Percentiles rank a stretch among this genome's conserved stretches.
Evolutionary conservation across 1,140 invertebrate genomes (phyloP).

Genomic region (Steinernema feltiae): DNA sequence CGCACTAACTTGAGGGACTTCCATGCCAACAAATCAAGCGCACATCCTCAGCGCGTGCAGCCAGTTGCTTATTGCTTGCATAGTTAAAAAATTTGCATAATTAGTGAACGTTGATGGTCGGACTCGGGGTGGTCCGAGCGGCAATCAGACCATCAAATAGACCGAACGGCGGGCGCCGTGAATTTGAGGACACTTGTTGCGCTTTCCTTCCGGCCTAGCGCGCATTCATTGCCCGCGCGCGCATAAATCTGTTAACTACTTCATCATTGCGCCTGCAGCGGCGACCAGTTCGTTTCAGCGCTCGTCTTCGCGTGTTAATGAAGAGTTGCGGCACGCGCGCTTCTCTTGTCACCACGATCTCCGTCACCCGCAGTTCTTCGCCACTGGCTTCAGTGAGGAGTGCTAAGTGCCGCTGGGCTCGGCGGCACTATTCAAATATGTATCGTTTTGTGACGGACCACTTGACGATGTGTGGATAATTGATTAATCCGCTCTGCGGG

Average conservation of each 20-base stretch:
- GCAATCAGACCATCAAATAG: neutral
- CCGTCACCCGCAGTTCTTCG: neutral
- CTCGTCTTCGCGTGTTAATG: constrained; percentile 1
- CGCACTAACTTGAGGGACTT: too few relatives aligned
- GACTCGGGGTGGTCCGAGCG: neutral
- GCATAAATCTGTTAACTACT: constrained; percentile 14
- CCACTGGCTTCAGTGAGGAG: neutral
- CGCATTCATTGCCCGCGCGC: neutral
- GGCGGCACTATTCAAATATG: constrained; percentile 6
- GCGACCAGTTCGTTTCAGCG: neutral
- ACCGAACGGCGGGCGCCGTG: neutral
- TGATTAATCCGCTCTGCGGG: neutral
- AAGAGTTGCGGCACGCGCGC: neutral
- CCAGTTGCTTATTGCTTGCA: neutral
- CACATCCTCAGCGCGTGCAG: too few relatives aligned
- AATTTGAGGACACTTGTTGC: constrained; percentile 7
- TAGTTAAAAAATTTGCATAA: constrained; percentile 10
- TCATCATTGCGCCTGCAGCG: neutral
- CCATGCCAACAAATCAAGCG: too few relatives aligned
- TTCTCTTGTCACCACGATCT: neutral
- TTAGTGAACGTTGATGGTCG: neutral
- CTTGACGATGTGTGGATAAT: constrained; percentile 5
- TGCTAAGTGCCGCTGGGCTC: neutral
- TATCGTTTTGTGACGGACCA: constrained; percentile 13
- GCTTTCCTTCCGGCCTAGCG: constrained; percentile 1